A percentile compares a stretch with the other conserved stretches of the same genome.
These are phyloP conservation scores for Blera fallax DNA, from an alignment of 2,888 invertebrate genomes.

Conservation along the genomic window DNA sequence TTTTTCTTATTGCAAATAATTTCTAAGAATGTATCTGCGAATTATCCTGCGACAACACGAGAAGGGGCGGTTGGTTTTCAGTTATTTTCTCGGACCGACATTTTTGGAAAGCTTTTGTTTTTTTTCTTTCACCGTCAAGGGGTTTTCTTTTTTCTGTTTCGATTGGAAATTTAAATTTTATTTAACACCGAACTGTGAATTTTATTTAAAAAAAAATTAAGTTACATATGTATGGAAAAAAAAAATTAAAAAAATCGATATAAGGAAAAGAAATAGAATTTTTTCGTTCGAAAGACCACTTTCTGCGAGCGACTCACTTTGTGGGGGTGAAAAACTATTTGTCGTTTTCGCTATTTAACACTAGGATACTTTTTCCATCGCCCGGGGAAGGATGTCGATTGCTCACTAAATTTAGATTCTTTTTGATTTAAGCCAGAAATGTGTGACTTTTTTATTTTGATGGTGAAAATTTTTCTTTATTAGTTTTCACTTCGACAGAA, in stretches of 20 bases:
- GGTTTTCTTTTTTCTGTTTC: background rate
- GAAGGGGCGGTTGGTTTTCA: slow-evolving; percentile 45
- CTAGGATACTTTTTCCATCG: slow-evolving; percentile 65
- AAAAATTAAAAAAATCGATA: slow-evolving; percentile 42
- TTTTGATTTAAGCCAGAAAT: background rate
- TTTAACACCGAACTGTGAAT: slow-evolving; percentile 31
- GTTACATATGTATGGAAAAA: background rate
- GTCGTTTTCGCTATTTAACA: slow-evolving; percentile 33
- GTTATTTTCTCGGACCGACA: slow-evolving; percentile 70
- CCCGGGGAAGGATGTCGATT: background rate
- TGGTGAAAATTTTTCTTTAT: slow-evolving; percentile 4
- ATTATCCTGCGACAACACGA: slow-evolving; percentile 62
- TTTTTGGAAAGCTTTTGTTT: slow-evolving; percentile 57
- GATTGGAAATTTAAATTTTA: slow-evolving; percentile 6
- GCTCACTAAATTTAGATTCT: slow-evolving; percentile 23
- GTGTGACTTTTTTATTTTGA: background rate
- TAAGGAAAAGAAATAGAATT: background rate
- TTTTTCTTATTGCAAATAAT: slow-evolving; percentile 7
- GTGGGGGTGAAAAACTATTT: slow-evolving; percentile 31
- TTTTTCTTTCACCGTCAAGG: slow-evolving; percentile 15
- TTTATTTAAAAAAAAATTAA: slow-evolving; percentile 12
- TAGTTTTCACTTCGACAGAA: slow-evolving; percentile 55
- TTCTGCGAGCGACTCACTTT: slow-evolving; percentile 56
- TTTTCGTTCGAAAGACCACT: slow-evolving; percentile 48
- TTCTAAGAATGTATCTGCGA: slow-evolving; percentile 55